phyloP scores from a whole-genome alignment of 1,140 invertebrate species.

The Palaemon carinicauda region DNA sequence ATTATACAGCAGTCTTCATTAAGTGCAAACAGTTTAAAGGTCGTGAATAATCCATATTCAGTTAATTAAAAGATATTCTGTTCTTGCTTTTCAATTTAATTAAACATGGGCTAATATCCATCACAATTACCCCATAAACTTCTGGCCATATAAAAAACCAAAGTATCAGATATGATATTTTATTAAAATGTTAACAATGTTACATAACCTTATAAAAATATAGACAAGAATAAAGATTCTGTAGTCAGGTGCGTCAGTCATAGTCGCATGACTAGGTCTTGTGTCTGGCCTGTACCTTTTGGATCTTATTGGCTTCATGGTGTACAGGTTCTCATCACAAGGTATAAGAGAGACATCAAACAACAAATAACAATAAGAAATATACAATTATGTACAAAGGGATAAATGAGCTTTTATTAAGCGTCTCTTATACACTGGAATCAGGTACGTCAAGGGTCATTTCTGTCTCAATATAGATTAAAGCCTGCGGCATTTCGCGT shows the following conservation, averaged over 20 bases:
- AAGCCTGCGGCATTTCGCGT: neutral
- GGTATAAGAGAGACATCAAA: neutral
- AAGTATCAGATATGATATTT: neutral
- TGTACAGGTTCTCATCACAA: neutral
- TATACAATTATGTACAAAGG: constrained; percentile 23
- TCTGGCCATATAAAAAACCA: no score
- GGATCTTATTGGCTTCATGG: neutral
- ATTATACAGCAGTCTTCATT: no score
- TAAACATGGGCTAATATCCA: no score
- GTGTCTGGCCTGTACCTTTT: neutral
- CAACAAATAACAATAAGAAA: neutral
- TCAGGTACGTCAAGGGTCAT: constrained; percentile 19
- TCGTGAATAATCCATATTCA: no score
- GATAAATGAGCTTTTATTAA: neutral
- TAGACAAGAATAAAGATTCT: neutral
- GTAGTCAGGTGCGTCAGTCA: neutral
- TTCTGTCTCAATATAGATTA: neutral
- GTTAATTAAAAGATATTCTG: no score
- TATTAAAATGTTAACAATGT: constrained; percentile 15
- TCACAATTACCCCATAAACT: no score
- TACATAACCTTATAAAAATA: constrained; percentile 8
- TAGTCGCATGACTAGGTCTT: neutral
- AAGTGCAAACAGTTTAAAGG: no score
- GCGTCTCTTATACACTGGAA: neutral
- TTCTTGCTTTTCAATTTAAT: no score